Conservation (phyloP, 2,113 vertebrate genomes). For the Pungitius pungitius region DNA sequence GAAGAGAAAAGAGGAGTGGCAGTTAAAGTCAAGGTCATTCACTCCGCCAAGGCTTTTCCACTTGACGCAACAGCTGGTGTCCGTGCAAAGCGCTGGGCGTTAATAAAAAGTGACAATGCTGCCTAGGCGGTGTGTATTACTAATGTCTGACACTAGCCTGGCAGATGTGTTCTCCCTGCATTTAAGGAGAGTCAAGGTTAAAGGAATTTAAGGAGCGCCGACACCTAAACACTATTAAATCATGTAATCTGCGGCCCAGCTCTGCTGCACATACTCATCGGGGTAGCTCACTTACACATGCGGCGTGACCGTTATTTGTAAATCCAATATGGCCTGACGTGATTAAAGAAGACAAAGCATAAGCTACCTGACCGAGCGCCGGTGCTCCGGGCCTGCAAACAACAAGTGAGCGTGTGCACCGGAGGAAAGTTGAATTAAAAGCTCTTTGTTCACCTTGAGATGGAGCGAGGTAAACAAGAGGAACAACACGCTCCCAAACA, state of each 20-base stretch:
- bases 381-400: slow-evolving; percentile 49
- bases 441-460: slow-evolving; percentile 66
- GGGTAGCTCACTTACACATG: slow-evolving; percentile 73
- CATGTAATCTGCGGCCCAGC: slow-evolving; percentile 77
- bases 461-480: slow-evolving; percentile 51
- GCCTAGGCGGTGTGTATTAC: slow-evolving; percentile 80
- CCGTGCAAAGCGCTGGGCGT: slow-evolving; percentile 87
- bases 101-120: slow-evolving; percentile 86
- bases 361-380: slow-evolving; percentile 71
- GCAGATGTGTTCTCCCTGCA: slow-evolving; percentile 80
- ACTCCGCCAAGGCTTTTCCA: slow-evolving; percentile 80
- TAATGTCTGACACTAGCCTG: slow-evolving; percentile 83
- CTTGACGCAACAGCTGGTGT: slow-evolving; percentile 93
- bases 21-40: slow-evolving; percentile 93
- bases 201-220: slow-evolving; percentile 80
- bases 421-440: slow-evolving; percentile 66
- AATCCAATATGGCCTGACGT: slow-evolving; percentile 79
- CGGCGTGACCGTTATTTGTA: slow-evolving; percentile 76
- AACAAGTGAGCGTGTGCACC: slow-evolving; percentile 43
- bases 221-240: slow-evolving; percentile 79
- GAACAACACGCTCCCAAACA: slow-evolving; percentile 60
- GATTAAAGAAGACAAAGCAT: slow-evolving; percentile 80
- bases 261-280: slow-evolving; percentile 70
- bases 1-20: slow-evolving; percentile 64
- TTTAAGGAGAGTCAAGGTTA: slow-evolving; percentile 85